phyloP scores from a whole-genome alignment of 2,888 invertebrate genomes.

The Drosophila setosimentum region DNA sequence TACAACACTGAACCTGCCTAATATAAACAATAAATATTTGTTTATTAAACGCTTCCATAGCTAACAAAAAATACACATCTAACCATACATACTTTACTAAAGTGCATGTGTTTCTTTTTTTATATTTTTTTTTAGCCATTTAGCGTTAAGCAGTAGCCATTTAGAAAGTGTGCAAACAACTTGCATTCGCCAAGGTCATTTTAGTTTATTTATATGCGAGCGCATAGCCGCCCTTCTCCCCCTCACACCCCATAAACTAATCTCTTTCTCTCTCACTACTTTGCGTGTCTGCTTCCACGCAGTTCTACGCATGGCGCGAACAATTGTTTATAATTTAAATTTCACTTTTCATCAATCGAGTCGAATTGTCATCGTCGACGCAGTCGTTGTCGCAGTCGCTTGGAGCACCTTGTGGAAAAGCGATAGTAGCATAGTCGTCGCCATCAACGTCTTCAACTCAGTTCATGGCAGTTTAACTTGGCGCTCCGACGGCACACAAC shows the following conservation, averaged over 20 bases:
- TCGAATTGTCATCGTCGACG: slow-evolving; percentile 19
- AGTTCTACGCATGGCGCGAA: slow-evolving; percentile 48
- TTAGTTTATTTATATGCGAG: slow-evolving; percentile 1
- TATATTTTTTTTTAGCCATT: slow-evolving; percentile 17
- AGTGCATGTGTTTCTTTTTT: neutral
- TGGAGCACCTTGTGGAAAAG: slow-evolving; percentile 71
- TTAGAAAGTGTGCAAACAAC: neutral
- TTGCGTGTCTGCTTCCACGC: slow-evolving; percentile 30
- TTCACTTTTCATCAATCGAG: slow-evolving; percentile 52
- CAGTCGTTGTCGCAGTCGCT: slow-evolving; percentile 19
- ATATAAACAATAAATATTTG: slow-evolving; percentile 46
- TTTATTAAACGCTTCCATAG: neutral
- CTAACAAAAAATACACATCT: slow-evolving; percentile 10
- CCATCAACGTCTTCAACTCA: slow-evolving; percentile 34
- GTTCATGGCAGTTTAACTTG: slow-evolving; percentile 76
- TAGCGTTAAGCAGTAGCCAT: slow-evolving; percentile 3
- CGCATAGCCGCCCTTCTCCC: too few relatives aligned
- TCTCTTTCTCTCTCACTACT: slow-evolving; percentile 5
- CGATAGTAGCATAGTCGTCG: slow-evolving; percentile 48
- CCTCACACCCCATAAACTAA: too few relatives aligned
- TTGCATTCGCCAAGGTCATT: slow-evolving; percentile 37
- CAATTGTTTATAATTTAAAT: slow-evolving; percentile 53
- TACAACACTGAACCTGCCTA: slow-evolving; percentile 33
- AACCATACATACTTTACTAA: slow-evolving; percentile 4
- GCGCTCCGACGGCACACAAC: slow-evolving; percentile 65